Percentiles rank a stretch among this genome's conserved stretches.
These are phyloP conservation scores for Rhogogaster chlorosoma DNA, from an alignment of 2,888 invertebrate genomes.

Conservation along the genomic window DNA sequence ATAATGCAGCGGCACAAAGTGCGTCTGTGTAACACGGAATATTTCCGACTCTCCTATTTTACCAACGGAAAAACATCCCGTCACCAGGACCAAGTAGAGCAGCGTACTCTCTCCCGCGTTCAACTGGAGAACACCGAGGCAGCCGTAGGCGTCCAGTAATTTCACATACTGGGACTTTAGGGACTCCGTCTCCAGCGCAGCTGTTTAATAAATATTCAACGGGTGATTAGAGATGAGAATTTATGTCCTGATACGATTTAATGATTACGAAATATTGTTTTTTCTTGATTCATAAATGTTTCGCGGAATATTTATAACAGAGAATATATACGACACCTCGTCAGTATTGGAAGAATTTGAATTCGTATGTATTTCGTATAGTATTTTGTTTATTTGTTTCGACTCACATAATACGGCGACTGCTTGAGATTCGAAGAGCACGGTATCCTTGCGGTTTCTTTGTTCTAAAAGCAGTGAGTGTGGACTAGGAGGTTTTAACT, in stretches of 20 bases:
- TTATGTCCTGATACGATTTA: no score
- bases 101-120: constrained; percentile 92
- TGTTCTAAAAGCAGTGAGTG: constrained; percentile 95
- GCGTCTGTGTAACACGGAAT: constrained; percentile 95
- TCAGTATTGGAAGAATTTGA: neutral
- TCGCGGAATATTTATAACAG: neutral
- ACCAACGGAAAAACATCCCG: constrained; percentile 97
- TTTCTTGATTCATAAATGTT: neutral
- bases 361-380: neutral
- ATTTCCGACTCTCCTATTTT: constrained; percentile 97
- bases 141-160: constrained; percentile 96
- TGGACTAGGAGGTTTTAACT: constrained; percentile 91
- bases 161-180: constrained; percentile 94
- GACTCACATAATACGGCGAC: constrained; percentile 90
- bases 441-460: constrained; percentile 90
- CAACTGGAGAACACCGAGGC: constrained; percentile 94
- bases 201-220: constrained; percentile 76
- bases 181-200: constrained; percentile 92
- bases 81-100: constrained; percentile 94
- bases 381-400: neutral
- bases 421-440: constrained; percentile 95
- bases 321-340: neutral
- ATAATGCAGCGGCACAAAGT: constrained; percentile 92
- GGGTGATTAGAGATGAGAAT: neutral
- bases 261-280: no score